phyloP scores from a whole-genome alignment of 2,113 vertebrate genomes.

The Monopterus albus region DNA sequence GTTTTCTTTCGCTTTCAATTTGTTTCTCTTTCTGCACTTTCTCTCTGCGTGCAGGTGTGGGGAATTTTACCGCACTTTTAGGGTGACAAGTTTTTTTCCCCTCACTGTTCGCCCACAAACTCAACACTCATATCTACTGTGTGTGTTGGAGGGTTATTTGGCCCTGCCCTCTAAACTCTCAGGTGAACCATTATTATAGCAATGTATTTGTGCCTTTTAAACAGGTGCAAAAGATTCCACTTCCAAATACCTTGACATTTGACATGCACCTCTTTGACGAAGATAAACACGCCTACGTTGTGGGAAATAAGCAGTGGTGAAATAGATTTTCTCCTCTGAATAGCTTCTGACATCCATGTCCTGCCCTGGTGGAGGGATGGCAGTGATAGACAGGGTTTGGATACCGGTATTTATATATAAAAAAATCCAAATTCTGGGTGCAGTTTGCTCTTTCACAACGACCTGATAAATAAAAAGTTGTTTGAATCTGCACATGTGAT shows the following conservation, averaged over 20 bases:
- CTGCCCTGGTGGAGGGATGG: not conserved
- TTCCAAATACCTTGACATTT: no score
- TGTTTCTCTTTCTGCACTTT: slow-evolving; percentile 33
- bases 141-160: no score
- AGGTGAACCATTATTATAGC: not conserved
- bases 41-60: slow-evolving; percentile 53
- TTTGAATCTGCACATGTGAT: no score
- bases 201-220: not conserved
- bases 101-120: no score
- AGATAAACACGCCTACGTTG: no score
- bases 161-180: not conserved
- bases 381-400: not conserved
- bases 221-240: not conserved
- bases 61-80: slow-evolving; percentile 47
- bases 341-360: no score
- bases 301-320: no score
- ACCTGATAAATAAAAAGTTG: no score
- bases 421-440: no score
- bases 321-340: no score
- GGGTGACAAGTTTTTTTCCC: not conserved
- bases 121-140: not conserved
- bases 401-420: no score
- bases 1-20: slow-evolving; percentile 9
- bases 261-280: not conserved
- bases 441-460: no score